phyloP scores from a whole-genome alignment of 2,888 invertebrate genomes.

The Lamproptera curius region DNA sequence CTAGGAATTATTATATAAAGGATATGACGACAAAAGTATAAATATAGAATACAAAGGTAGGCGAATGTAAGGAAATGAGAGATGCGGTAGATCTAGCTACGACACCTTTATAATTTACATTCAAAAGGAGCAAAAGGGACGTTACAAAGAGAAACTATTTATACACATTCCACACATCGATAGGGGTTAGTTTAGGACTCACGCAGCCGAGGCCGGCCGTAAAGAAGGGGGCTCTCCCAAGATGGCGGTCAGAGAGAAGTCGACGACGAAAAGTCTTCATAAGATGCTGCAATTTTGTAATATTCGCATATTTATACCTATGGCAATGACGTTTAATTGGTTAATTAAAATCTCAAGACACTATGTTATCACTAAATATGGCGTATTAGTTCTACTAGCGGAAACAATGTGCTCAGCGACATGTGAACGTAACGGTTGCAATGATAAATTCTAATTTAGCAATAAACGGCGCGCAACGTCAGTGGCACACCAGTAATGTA shows the following conservation, averaged over 20 bases:
- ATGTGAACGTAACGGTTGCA: not conserved
- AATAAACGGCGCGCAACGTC: conserved; percentile 13
- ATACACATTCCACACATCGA: conserved; percentile 73
- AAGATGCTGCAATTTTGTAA: conserved; percentile 83
- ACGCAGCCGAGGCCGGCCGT: conserved; percentile 68
- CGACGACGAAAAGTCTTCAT: conserved; percentile 85
- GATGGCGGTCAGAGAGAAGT: conserved; percentile 81
- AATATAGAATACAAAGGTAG: conserved; percentile 21
- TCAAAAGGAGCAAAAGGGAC: conserved; percentile 36
- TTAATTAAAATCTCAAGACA: conserved; percentile 48
- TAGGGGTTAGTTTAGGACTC: conserved; percentile 65
- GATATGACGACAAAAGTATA: no score
- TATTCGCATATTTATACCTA: conserved; percentile 76
- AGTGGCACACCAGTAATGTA: conserved; percentile 8
- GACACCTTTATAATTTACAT: conserved; percentile 51
- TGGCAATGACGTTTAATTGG: conserved; percentile 68
- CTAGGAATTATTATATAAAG: no score
- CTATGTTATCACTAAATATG: conserved; percentile 9
- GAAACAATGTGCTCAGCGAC: conserved; percentile 4
- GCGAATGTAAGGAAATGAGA: conserved; percentile 25
- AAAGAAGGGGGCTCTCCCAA: conserved; percentile 69
- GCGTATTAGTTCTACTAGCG: not conserved
- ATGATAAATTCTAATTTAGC: conserved; percentile 3
- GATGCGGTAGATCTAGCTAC: conserved; percentile 44
- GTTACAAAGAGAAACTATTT: conserved; percentile 48